A percentile compares a stretch with the other conserved stretches of the same genome.
phyloP scores from a whole-genome alignment of 2,797 vertebrate genomes.

The Myotis pilosus region DNA sequence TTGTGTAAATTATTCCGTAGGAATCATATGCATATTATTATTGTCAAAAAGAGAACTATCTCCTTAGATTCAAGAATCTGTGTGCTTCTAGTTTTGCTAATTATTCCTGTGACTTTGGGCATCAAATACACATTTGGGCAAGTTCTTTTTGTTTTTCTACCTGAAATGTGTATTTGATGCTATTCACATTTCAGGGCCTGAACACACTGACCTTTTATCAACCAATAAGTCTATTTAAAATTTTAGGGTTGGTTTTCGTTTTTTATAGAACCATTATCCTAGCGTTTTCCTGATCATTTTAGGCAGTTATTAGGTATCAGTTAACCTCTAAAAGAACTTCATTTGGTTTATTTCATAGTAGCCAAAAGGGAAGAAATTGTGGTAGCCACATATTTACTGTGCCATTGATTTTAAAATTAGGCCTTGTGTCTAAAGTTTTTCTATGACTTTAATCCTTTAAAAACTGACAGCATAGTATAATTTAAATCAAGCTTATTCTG shows the following conservation, averaged over 20 bases:
- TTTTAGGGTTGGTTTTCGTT: conserved; percentile 24
- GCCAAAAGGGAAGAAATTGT: neutral
- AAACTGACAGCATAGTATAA: conserved; percentile 5
- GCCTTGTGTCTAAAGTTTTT: neutral
- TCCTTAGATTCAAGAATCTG: neutral
- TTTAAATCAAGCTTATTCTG: conserved; percentile 30
- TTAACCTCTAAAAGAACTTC: neutral
- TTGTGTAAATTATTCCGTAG: neutral
- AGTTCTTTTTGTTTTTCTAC: conserved; percentile 55
- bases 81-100: conserved; percentile 34
- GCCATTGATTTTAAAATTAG: conserved; percentile 22
- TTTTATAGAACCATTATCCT: conserved; percentile 10
- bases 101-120: conserved; percentile 46
- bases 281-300: conserved; percentile 20
- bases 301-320: neutral
- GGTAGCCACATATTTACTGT: neutral
- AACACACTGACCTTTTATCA: neutral
- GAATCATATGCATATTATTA: neutral
- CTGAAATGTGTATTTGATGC: conserved; percentile 38
- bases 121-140: too few relatives aligned
- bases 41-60: neutral
- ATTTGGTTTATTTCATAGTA: neutral
- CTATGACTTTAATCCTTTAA: neutral
- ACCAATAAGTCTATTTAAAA: neutral
- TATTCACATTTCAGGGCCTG: conserved; percentile 9